Evolutionary conservation across 2,888 invertebrate genomes (phyloP).

Genomic region (Lysandra bellargus): DNA sequence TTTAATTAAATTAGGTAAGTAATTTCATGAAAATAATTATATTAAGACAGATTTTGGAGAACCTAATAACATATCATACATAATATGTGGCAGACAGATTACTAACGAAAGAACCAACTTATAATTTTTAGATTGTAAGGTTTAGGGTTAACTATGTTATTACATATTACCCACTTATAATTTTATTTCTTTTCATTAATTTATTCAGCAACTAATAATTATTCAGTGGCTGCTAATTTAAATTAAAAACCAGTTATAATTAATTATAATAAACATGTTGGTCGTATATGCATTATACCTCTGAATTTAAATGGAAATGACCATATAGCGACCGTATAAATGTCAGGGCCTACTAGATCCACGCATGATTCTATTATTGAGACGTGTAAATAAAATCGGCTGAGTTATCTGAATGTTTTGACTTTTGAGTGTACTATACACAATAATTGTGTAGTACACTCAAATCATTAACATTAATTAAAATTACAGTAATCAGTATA

Average conservation of each 20-base stretch:
- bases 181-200: neutral
- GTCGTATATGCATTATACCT: slow-evolving; percentile 11
- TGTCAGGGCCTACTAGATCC: slow-evolving; percentile 27
- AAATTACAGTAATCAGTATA: neutral
- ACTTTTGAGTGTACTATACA: slow-evolving; percentile 13
- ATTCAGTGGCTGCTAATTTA: neutral
- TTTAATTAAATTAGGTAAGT: neutral
- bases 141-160: too few relatives aligned
- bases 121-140: neutral
- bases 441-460: too few relatives aligned
- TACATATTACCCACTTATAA: neutral
- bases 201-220: neutral
- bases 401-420: slow-evolving; percentile 22
- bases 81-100: neutral
- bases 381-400: neutral
- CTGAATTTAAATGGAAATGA: slow-evolving; percentile 27
- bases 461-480: too few relatives aligned
- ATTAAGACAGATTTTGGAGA: too few relatives aligned
- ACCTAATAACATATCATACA: too few relatives aligned
- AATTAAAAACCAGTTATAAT: slow-evolving; percentile 14
- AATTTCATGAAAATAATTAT: too few relatives aligned
- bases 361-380: slow-evolving; percentile 11
- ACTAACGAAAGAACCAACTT: neutral
- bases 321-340: slow-evolving; percentile 9
- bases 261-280: slow-evolving; percentile 25